These are phyloP conservation scores for Calliphora vomitoria DNA, from an alignment of 2,888 invertebrate genomes.

Conservation along the genomic window DNA sequence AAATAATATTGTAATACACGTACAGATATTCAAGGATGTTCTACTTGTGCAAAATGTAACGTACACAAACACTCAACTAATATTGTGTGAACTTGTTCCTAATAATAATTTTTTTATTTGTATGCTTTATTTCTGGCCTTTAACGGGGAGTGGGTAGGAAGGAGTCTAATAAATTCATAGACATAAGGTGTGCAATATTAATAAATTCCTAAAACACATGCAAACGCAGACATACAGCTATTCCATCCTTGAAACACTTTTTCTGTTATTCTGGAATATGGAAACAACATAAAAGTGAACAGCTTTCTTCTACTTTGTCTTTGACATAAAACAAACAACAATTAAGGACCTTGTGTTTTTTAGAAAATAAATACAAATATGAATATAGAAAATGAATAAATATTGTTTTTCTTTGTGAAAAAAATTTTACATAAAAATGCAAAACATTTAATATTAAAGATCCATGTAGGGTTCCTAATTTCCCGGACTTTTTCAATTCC, in stretches of 20 bases:
- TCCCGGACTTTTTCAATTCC: too few relatives aligned
- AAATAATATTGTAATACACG: not conserved
- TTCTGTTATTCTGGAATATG: not conserved
- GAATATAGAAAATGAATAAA: constrained; percentile 6
- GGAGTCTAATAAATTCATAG: constrained; percentile 39
- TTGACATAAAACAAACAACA: constrained; percentile 18
- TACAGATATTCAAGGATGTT: constrained; percentile 70
- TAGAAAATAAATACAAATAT: not conserved
- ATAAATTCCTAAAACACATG: constrained; percentile 5
- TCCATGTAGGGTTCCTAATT: too few relatives aligned
- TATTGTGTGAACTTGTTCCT: constrained; percentile 34
- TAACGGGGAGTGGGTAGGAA: not conserved
- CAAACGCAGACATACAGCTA: not conserved
- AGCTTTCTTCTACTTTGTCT: not conserved
- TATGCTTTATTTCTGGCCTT: not conserved
- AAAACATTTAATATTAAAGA: not conserved
- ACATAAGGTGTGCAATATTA: constrained; percentile 2
- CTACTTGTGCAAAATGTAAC: constrained; percentile 62
- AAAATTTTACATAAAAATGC: not conserved
- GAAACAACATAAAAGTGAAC: not conserved
- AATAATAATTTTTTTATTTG: constrained; percentile 11
- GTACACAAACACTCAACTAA: not conserved
- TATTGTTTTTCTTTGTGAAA: constrained; percentile 13
- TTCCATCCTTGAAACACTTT: constrained; percentile 64
- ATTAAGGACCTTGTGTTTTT: constrained; percentile 27